Conservation (phyloP, 2,888 invertebrate species). For the Perithous albicinctus region DNA sequence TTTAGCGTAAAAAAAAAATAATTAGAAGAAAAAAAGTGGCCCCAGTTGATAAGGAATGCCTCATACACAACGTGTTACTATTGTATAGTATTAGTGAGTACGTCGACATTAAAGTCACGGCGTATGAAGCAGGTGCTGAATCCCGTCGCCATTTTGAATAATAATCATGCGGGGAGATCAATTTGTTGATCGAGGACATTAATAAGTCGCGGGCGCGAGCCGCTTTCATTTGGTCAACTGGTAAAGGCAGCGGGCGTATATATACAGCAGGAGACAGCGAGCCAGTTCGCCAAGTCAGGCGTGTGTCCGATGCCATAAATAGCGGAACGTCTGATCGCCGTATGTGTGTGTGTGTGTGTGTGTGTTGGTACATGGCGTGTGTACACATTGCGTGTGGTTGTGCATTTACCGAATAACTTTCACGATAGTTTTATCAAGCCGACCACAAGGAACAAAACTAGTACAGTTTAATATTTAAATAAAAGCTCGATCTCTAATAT, state of each 20-base stretch:
- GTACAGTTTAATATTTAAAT: neutral
- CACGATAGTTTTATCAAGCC: constrained; percentile 36
- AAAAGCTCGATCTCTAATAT: constrained; percentile 3
- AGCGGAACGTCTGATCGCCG: constrained; percentile 18
- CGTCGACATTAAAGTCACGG: neutral
- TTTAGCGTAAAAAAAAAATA: no score
- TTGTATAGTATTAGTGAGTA: no score
- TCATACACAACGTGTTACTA: no score
- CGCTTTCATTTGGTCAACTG: constrained; percentile 47
- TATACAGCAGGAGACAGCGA: constrained; percentile 15
- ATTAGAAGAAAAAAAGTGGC: no score
- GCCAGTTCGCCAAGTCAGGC: constrained; percentile 16
- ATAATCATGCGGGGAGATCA: constrained; percentile 45
- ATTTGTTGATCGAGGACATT: constrained; percentile 54
- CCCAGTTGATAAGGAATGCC: no score
- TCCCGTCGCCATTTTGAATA: constrained; percentile 53
- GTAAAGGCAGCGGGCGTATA: constrained; percentile 21
- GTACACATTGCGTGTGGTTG: neutral
- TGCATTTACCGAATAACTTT: constrained; percentile 30
- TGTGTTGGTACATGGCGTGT: no score
- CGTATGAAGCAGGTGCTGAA: constrained; percentile 36
- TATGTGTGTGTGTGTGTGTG: neutral
- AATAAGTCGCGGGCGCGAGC: constrained; percentile 43
- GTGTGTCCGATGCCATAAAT: constrained; percentile 40
- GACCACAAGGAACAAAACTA: neutral